Conservation (phyloP, 2,888 invertebrate species). For the Harpalus rufipes region DNA sequence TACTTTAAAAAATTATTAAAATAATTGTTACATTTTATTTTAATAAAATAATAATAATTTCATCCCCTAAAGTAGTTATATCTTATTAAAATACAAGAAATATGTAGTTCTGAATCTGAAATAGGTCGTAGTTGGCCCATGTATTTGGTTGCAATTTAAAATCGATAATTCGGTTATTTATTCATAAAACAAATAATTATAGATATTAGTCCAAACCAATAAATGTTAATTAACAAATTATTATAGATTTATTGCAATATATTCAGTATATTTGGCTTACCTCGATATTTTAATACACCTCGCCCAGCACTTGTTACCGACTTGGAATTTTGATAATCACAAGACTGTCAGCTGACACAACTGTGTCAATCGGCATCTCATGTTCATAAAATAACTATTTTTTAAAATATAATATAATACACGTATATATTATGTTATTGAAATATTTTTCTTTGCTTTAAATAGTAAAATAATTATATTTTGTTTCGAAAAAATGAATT, state of each 20-base stretch:
- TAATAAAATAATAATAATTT: conserved; percentile 6
- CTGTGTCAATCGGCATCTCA: conserved; percentile 46
- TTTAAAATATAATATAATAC: neutral
- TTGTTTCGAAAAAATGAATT: neutral
- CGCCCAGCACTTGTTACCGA: conserved; percentile 71
- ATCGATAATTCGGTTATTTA: conserved; percentile 56
- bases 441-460: neutral
- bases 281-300: conserved; percentile 70
- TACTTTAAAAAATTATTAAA: conserved; percentile 57
- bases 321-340: conserved; percentile 72
- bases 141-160: conserved; percentile 46
- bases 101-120: conserved; percentile 39
- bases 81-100: conserved; percentile 10
- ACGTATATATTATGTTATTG: neutral
- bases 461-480: neutral
- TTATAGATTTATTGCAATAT: conserved; percentile 12
- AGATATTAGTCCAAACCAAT: neutral
- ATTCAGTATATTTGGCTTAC: conserved; percentile 53
- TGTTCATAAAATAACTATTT: conserved; percentile 50
- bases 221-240: conserved; percentile 19
- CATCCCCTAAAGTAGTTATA: neutral
- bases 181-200: conserved; percentile 10
- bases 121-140: conserved; percentile 59
- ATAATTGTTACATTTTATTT: conserved; percentile 15
- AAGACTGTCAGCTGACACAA: conserved; percentile 76